phyloP scores from a whole-genome alignment of 2,797 vertebrate genomes.

The Poeciliopsis turneri region DNA sequence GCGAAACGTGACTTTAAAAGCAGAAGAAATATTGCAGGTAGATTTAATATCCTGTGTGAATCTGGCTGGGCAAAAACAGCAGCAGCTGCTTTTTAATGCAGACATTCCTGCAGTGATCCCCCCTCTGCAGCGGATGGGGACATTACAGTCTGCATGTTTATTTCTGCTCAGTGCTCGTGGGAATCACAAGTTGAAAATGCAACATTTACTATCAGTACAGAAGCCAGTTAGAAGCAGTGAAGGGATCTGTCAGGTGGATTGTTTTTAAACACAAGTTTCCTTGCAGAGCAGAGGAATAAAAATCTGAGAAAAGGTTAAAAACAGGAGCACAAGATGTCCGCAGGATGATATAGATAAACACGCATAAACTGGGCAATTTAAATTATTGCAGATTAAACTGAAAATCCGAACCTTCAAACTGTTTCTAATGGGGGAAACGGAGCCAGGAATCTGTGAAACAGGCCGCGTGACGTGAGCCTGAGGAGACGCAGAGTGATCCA shows the following conservation, averaged over 20 bases:
- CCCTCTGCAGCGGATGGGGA: neutral
- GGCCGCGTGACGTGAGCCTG: slow-evolving; percentile 30
- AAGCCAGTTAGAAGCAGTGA: neutral
- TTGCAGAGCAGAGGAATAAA: neutral
- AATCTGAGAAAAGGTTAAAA: neutral
- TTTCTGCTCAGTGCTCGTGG: neutral
- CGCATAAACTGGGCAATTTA: neutral
- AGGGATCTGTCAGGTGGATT: too few species aligned
- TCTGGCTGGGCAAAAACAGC: neutral
- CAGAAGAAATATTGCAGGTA: neutral
- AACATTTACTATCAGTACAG: neutral
- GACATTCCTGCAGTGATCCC: neutral
- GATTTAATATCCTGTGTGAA: neutral
- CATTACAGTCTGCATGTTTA: neutral
- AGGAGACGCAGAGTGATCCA: slow-evolving; percentile 9
- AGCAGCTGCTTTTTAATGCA: neutral
- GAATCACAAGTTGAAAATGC: neutral
- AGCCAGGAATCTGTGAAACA: slow-evolving; percentile 17
- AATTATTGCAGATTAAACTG: neutral
- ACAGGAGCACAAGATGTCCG: neutral
- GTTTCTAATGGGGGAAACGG: neutral
- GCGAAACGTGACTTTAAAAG: neutral
- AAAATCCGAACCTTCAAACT: neutral
- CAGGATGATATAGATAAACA: neutral
- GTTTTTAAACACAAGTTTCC: neutral